These are phyloP conservation scores for Phyllopteryx taeniolatus DNA, from an alignment of 2,113 vertebrate species.

Conservation along the genomic window DNA sequence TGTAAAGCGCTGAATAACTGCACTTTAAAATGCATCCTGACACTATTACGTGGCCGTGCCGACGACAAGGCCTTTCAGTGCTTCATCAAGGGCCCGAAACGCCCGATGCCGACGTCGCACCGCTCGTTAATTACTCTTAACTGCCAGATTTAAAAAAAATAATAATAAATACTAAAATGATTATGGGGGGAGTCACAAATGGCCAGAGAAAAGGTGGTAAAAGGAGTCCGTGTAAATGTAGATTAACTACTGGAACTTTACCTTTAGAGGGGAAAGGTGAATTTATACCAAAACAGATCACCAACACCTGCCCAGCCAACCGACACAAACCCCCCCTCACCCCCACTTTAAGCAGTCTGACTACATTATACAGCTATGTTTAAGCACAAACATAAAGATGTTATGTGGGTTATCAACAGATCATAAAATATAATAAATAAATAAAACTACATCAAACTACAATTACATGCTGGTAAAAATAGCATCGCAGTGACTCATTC, in stretches of 20 bases:
- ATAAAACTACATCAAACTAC: background rate
- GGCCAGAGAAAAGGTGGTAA: slow-evolving; percentile 51
- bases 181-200: slow-evolving; percentile 69
- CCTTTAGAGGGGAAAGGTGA: slow-evolving; percentile 23
- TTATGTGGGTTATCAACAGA: background rate
- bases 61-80: slow-evolving; percentile 73
- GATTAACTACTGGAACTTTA: slow-evolving; percentile 1
- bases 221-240: slow-evolving; percentile 23
- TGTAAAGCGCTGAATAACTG: slow-evolving; percentile 80
- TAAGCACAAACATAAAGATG: background rate
- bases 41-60: slow-evolving; percentile 72
- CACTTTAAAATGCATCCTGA: slow-evolving; percentile 79
- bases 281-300: background rate
- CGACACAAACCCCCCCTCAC: background rate
- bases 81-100: slow-evolving; percentile 63
- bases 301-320: background rate
- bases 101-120: slow-evolving; percentile 73
- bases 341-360: background rate
- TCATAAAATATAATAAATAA: slow-evolving; percentile 9
- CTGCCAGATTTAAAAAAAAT: slow-evolving; percentile 75
- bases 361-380: background rate
- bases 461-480: slow-evolving; percentile 6
- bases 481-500: slow-evolving; percentile 6
- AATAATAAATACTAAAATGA: slow-evolving; percentile 20
- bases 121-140: slow-evolving; percentile 80